These are phyloP conservation scores for Congeria kusceri DNA, from an alignment of 2,888 invertebrate genomes.

Conservation along the genomic window DNA sequence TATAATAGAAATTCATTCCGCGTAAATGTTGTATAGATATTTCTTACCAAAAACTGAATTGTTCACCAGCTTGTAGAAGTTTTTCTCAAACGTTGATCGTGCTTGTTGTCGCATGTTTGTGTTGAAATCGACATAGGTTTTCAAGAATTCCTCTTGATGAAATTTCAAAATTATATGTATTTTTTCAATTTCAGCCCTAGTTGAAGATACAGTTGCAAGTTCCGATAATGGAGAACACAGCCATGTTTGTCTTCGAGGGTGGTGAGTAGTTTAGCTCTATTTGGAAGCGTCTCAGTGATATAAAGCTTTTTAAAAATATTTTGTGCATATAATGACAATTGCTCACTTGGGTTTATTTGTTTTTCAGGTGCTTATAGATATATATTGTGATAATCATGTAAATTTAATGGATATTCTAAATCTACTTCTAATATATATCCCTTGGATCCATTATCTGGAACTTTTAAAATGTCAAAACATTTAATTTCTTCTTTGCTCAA, in stretches of 20 bases:
- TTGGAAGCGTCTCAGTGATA: neutral
- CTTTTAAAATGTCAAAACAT: conserved; percentile 23
- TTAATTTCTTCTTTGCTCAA: conserved; percentile 45
- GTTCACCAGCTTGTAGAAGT: no score
- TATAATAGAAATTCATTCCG: no score
- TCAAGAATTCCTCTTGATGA: no score
- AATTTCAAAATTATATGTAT: no score
- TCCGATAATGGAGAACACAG: neutral
- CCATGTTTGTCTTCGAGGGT: neutral
- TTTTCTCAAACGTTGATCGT: no score
- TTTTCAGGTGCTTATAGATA: conserved; percentile 77
- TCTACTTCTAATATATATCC: conserved; percentile 85
- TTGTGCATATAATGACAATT: conserved; percentile 47
- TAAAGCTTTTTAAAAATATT: neutral
- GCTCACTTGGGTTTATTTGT: conserved; percentile 34
- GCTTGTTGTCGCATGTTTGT: no score
- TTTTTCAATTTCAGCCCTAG: neutral
- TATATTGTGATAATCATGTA: conserved; percentile 82
- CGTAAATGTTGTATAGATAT: no score
- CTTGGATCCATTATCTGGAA: conserved; percentile 33
- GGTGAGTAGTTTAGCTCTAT: neutral
- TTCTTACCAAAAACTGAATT: no score
- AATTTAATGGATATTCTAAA: conserved; percentile 83
- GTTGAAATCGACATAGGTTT: no score
- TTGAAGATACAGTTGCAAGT: neutral